Conservation (phyloP, 1,140 invertebrate species). For the Zaprionus lachaisei region DNA sequence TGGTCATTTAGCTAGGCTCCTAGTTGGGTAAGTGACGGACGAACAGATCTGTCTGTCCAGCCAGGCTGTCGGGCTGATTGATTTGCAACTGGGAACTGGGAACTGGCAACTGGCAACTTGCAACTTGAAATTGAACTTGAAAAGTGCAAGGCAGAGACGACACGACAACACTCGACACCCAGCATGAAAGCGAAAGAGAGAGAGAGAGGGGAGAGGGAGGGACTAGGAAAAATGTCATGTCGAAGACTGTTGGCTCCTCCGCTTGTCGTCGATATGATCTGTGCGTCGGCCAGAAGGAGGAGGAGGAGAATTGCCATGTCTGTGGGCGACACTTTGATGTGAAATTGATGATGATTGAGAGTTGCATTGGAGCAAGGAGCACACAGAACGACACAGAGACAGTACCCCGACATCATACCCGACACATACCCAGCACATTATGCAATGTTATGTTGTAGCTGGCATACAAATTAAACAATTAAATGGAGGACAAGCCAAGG, state of each 20-base stretch:
- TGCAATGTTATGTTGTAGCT: constrained; percentile 37
- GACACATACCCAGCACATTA: constrained; percentile 30
- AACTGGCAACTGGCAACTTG: constrained; percentile 31
- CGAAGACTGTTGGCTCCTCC: constrained; percentile 42
- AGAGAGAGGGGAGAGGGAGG: not conserved
- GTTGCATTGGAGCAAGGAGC: constrained; percentile 49
- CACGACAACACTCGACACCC: constrained; percentile 39
- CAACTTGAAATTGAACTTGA: constrained; percentile 79
- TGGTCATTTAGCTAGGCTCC: constrained; percentile 59
- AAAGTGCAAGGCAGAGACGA: constrained; percentile 67
- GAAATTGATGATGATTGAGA: constrained; percentile 84
- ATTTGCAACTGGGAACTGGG: constrained; percentile 52
- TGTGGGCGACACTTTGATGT: constrained; percentile 83
- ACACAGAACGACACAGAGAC: not conserved
- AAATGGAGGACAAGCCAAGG: constrained; percentile 46
- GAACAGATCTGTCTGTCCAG: constrained; percentile 28
- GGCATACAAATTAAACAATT: constrained; percentile 77
- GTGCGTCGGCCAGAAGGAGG: not conserved
- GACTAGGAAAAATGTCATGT: constrained; percentile 59
- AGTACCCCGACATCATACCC: not conserved
- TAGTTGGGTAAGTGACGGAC: constrained; percentile 22
- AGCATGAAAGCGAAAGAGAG: not conserved
- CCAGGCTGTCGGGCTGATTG: constrained; percentile 33
- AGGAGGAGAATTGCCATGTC: constrained; percentile 36
- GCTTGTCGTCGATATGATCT: constrained; percentile 76